phyloP scores from a whole-genome alignment of 1,140 invertebrate genomes.

The Drosophila fuyamai region DNA sequence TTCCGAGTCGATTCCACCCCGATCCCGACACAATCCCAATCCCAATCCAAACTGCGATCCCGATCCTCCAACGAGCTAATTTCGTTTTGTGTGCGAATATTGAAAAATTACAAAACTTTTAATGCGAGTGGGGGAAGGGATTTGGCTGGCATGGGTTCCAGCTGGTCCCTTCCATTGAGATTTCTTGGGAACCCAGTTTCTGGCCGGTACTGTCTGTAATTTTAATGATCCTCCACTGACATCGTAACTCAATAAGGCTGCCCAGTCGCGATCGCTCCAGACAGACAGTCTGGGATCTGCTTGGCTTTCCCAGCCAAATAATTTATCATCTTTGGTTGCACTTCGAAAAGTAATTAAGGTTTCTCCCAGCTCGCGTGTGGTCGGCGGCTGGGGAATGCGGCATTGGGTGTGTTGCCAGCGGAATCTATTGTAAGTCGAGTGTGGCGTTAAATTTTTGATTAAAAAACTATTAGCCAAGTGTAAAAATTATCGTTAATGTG shows the following conservation, averaged over 20 bases:
- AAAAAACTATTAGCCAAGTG: slow-evolving; percentile 83
- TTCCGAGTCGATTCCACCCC: slow-evolving; percentile 29
- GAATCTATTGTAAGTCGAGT: slow-evolving; percentile 67
- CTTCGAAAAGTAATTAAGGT: slow-evolving; percentile 80
- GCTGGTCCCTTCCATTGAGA: slow-evolving; percentile 26
- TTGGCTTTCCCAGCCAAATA: slow-evolving; percentile 38
- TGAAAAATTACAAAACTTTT: slow-evolving; percentile 76
- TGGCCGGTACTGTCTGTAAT: slow-evolving; percentile 69
- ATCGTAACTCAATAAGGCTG: slow-evolving; percentile 65
- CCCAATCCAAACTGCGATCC: slow-evolving; percentile 22
- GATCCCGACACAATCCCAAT: slow-evolving; percentile 36
- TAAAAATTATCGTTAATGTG: slow-evolving; percentile 68
- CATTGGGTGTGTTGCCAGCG: slow-evolving; percentile 28
- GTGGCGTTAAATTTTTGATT: slow-evolving; percentile 79
- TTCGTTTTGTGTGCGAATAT: slow-evolving; percentile 72
- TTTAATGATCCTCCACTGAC: slow-evolving; percentile 75
- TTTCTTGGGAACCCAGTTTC: slow-evolving; percentile 64
- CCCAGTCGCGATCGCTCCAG: slow-evolving; percentile 58
- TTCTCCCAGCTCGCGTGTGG: slow-evolving; percentile 64
- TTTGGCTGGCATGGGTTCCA: slow-evolving; percentile 10
- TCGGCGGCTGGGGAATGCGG: slow-evolving; percentile 37
- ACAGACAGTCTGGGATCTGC: slow-evolving; percentile 76
- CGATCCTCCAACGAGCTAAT: slow-evolving; percentile 65
- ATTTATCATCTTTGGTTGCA: slow-evolving; percentile 77
- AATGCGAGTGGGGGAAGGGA: slow-evolving; percentile 13